Conservation (phyloP, 2,888 invertebrate genomes). For the Drosophila affinis region DNA sequence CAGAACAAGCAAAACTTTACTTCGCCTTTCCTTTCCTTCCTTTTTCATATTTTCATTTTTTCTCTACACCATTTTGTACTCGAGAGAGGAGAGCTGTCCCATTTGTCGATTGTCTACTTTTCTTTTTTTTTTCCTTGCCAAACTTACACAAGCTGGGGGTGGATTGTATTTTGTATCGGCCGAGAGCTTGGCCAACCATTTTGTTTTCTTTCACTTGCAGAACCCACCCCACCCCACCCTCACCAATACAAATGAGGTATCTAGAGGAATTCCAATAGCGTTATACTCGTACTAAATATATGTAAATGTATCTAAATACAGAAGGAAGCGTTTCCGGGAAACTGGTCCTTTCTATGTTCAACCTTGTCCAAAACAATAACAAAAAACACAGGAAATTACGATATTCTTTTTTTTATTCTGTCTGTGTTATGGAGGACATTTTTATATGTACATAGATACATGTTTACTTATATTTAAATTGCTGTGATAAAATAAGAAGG, state of each 20-base stretch:
- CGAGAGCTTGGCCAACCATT: slow-evolving; percentile 65
- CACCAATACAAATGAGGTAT: slow-evolving; percentile 6
- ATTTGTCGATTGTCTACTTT: slow-evolving; percentile 38
- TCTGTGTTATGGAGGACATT: too few species aligned
- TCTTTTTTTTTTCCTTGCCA: slow-evolving; percentile 29
- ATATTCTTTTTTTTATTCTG: too few species aligned
- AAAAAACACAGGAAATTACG: too few species aligned
- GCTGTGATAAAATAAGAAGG: too few species aligned
- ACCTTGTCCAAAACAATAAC: too few species aligned
- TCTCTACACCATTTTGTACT: slow-evolving; percentile 53
- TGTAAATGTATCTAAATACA: not conserved
- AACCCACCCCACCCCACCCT: slow-evolving; percentile 36
- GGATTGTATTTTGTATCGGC: slow-evolving; percentile 34
- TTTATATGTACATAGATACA: too few species aligned
- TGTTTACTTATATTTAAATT: too few species aligned
- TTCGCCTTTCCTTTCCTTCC: not conserved
- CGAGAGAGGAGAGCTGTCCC: slow-evolving; percentile 39
- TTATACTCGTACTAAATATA: not conserved
- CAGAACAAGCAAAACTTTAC: not conserved
- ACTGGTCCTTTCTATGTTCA: too few species aligned
- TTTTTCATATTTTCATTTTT: slow-evolving; percentile 13
- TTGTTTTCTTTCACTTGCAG: slow-evolving; percentile 56
- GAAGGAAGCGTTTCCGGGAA: too few species aligned
- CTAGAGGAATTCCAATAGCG: not conserved
- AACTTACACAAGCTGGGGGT: slow-evolving; percentile 52